Evolutionary conservation across 2,888 invertebrate species (phyloP).

Genomic region (Nematopogon swammerdamellus): DNA sequence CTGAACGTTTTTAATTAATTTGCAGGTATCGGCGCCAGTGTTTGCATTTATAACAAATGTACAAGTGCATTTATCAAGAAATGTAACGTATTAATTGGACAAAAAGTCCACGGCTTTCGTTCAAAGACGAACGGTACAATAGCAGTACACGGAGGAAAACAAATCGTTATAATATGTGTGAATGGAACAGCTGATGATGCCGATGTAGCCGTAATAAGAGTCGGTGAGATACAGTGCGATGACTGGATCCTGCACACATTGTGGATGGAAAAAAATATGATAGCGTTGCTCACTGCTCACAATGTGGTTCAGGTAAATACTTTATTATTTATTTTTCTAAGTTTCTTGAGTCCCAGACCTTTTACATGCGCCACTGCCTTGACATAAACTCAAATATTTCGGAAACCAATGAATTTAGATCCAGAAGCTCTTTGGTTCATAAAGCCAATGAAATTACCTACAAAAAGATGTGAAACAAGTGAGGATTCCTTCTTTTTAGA

Average conservation of each 20-base stretch:
- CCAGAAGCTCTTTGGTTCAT: too few species aligned
- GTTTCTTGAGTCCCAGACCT: too few species aligned
- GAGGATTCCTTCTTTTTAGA: too few species aligned
- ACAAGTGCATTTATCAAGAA: conserved; percentile 18
- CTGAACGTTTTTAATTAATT: too few species aligned
- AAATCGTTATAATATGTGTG: conserved; percentile 30
- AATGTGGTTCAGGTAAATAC: conserved; percentile 56
- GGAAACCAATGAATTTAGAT: too few species aligned
- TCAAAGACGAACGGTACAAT: conserved; percentile 23
- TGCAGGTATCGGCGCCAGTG: conserved; percentile 54
- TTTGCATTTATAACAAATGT: conserved; percentile 26
- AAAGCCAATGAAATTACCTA: too few species aligned
- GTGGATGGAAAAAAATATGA: conserved; percentile 38
- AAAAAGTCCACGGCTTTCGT: conserved; percentile 58
- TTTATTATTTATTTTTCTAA: conserved; percentile 11
- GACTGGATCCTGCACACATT: conserved; percentile 66
- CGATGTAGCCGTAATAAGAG: too few species aligned
- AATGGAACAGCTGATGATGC: conserved; percentile 10
- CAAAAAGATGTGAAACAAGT: too few species aligned
- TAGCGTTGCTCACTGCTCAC: conserved; percentile 63
- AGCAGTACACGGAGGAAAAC: conserved; percentile 57
- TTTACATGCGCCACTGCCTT: too few species aligned
- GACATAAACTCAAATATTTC: too few species aligned
- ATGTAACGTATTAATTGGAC: conserved; percentile 30
- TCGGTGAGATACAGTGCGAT: conserved; percentile 25